phyloP scores from a whole-genome alignment of 2,797 vertebrate genomes.

The Bradypus variegatus region DNA sequence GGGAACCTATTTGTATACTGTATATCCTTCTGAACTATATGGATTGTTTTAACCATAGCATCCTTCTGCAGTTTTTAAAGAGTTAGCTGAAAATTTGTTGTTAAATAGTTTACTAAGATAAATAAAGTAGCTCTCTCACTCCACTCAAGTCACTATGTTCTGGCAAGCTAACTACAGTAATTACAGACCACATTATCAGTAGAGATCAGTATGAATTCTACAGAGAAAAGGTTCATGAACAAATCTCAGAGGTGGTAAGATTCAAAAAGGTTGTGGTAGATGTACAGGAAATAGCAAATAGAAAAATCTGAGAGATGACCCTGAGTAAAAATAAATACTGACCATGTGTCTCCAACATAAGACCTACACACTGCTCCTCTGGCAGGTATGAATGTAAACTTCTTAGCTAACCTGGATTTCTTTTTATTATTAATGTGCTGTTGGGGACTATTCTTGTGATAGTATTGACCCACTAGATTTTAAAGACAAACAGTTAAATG shows the following conservation, averaged over 20 bases:
- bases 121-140: neutral
- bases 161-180: neutral
- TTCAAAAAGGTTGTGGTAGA: neutral
- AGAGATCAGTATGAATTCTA: neutral
- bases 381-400: neutral
- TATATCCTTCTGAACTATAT: neutral
- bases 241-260: neutral
- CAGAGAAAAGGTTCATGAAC: neutral
- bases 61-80: neutral
- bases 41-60: neutral
- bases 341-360: neutral
- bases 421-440: neutral
- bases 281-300: neutral
- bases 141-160: neutral
- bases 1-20: neutral
- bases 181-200: neutral
- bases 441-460: neutral
- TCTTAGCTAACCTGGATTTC: neutral
- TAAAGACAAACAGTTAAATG: neutral
- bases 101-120: neutral
- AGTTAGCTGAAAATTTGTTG: neutral
- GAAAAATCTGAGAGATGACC: neutral
- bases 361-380: neutral
- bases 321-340: neutral
- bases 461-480: neutral